phyloP scores from a whole-genome alignment of 2,888 invertebrate species.

The Aphelenchoides bicaudatus region DNA sequence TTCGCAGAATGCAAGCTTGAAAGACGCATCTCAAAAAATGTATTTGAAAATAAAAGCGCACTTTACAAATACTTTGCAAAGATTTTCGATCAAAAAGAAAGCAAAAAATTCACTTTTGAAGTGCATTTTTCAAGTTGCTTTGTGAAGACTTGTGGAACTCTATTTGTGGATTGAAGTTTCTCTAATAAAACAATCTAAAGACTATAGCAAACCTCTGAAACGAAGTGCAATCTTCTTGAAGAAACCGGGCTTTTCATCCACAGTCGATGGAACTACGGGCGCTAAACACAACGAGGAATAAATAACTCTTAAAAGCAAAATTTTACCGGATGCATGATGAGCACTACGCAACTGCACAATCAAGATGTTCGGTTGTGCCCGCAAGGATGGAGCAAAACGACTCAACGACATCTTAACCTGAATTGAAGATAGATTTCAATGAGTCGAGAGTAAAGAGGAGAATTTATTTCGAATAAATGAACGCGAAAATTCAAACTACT shows the following conservation, averaged over 20 bases:
- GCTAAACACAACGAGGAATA: neutral
- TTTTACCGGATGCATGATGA: neutral
- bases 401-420: slow-evolving; percentile 21
- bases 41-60: neutral
- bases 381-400: slow-evolving; percentile 17
- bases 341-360: neutral
- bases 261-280: slow-evolving; percentile 4
- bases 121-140: neutral
- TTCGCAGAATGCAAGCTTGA: too few relatives aligned
- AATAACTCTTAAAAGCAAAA: neutral
- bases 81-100: neutral
- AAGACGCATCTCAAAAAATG: slow-evolving; percentile 8
- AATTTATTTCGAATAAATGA: too few relatives aligned
- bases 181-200: neutral
- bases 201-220: slow-evolving; percentile 41
- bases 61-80: neutral
- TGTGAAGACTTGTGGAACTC: neutral
- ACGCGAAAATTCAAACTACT: too few relatives aligned
- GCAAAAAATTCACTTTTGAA: neutral
- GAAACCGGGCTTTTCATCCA: slow-evolving; percentile 39
- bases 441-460: too few relatives aligned
- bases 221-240: slow-evolving; percentile 55
- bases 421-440: too few relatives aligned
- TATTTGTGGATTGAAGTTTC: neutral
- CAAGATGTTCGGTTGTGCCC: neutral